Evolutionary conservation across 2,888 invertebrate species (phyloP), one percentile per base, ranked within the genome.

Genomic region (Quadriops clusia): DNA sequence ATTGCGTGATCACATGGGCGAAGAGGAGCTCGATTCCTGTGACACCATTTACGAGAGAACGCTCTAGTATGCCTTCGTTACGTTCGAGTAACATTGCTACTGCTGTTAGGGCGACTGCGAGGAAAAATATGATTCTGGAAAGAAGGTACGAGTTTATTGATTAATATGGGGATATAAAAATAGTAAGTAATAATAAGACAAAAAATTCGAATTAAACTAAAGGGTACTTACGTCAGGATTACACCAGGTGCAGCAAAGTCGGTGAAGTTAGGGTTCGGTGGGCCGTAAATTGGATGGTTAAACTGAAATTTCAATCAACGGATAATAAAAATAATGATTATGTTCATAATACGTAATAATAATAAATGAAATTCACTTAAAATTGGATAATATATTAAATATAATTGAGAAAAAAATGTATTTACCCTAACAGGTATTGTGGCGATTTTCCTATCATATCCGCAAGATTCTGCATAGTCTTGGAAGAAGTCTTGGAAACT

Each of bases 211-310:
- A 21, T 21, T 5, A 6, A 21, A 21, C 12, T 11, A 11, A 11
- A 21, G 12, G 5, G 6, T 28, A 68, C 74, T 73, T 54, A 83
- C 82, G 86, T 86, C 28, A 93, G 60, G 44, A 91, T 83, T 26
- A 93, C 75, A 38, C 93, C 93, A 2, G 93, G 93, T 2, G 91
- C 91, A 35, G 91, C 91, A 53, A 93, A 94, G 54, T 93, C 89
- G 0, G 90, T 91, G 51, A 94, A 91, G 51, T 84, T 84, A 0
- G 90, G 85, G 30, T 75, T 65, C 15, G 60, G 55, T 30, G 75
- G 65, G 3, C 89, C 89, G 47, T 83, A 89, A 24, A 89, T 61
- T 1, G 87, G 86, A 0, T 64, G 52, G 41, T 77, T 63, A 55
- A 79, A 79, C 71, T 82, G 56, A 23, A 45, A 61, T n/a, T n/a